Evolutionary conservation across 2,113 vertebrate species (phyloP).

Genomic region (Gulo gulo): DNA sequence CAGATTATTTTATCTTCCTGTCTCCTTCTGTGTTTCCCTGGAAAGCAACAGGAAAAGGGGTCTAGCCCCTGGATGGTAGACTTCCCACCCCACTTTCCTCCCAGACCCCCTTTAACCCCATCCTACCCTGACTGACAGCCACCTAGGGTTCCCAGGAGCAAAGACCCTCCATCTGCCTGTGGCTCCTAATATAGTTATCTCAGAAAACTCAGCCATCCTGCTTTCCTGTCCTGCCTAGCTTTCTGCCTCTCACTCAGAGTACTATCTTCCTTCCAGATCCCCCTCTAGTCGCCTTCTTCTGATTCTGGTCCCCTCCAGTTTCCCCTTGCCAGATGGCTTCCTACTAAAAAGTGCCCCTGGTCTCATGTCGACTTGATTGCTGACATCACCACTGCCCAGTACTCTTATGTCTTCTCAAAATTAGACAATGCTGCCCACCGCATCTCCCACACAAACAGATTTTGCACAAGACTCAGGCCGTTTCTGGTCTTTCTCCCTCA

Average conservation of each 20-base stretch:
- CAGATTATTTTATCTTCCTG: neutral
- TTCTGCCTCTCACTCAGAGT: neutral
- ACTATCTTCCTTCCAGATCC: neutral
- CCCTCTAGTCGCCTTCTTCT: neutral
- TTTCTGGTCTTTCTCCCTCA: neutral
- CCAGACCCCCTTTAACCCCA: neutral
- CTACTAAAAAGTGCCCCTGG: neutral
- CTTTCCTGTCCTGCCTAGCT: neutral
- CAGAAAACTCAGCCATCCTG: neutral
- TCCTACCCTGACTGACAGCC: neutral
- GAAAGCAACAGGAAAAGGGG: conserved; percentile 5
- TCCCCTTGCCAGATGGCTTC: neutral
- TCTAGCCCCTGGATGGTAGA: neutral
- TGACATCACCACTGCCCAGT: neutral
- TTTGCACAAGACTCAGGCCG: neutral
- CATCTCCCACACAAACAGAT: neutral
- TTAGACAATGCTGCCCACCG: neutral
- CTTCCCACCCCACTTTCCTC: neutral
- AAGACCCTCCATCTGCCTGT: neutral
- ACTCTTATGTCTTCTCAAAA: neutral
- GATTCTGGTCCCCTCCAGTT: neutral
- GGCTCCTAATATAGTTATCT: neutral
- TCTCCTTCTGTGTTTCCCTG: neutral
- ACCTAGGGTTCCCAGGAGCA: neutral
- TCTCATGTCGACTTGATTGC: neutral